Evolutionary conservation across 2,797 vertebrate genomes (phyloP).

Genomic region (Macropodus opercularis): DNA sequence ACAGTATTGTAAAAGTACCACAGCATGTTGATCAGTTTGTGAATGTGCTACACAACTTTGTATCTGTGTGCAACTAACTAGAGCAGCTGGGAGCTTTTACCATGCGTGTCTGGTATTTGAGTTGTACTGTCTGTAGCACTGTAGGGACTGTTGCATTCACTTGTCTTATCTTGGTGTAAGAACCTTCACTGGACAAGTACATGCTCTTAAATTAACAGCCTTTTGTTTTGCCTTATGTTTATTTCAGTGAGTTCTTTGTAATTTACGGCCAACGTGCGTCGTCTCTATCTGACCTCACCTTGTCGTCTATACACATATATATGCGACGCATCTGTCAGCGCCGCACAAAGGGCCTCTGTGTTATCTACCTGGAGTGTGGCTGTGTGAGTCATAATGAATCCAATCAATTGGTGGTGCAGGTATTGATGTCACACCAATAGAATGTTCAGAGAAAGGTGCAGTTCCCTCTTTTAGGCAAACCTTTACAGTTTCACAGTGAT

Average conservation of each 20-base stretch:
- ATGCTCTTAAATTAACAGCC: no score
- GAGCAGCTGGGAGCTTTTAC: slow-evolving; percentile 78
- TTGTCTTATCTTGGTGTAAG: slow-evolving; percentile 20
- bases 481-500: neutral
- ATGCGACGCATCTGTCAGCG: slow-evolving; percentile 41
- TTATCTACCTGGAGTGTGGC: slow-evolving; percentile 63
- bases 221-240: no score
- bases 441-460: neutral
- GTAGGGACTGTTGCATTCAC: slow-evolving; percentile 34
- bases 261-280: slow-evolving; percentile 2
- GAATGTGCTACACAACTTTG: slow-evolving; percentile 24
- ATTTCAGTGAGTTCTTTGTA: no score
- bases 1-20: neutral
- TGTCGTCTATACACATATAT: slow-evolving; percentile 49
- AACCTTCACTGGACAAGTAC: slow-evolving; percentile 1
- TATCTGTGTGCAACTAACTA: slow-evolving; percentile 41
- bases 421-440: slow-evolving; percentile 7
- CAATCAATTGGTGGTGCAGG: slow-evolving; percentile 37
- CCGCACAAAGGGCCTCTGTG: slow-evolving; percentile 65
- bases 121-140: slow-evolving; percentile 73
- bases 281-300: slow-evolving; percentile 51
- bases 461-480: neutral
- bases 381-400: slow-evolving; percentile 51
- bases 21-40: slow-evolving; percentile 10
- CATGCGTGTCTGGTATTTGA: slow-evolving; percentile 78